Percentiles rank a stretch among this genome's conserved stretches.
Evolutionary conservation across 2,888 invertebrate genomes (phyloP).

Genomic region (Spodoptera picta): DNA sequence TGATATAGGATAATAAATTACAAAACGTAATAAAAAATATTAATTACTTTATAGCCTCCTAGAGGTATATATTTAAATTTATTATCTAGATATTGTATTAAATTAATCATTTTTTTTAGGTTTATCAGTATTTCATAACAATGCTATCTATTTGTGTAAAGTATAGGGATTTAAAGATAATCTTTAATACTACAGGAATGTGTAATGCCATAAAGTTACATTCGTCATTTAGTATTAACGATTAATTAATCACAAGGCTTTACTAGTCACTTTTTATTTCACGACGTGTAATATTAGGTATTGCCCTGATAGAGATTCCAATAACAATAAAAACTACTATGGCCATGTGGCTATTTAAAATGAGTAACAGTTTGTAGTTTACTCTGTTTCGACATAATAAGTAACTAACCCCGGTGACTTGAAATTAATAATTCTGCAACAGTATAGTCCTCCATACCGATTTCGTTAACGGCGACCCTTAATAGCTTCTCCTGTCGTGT

Average conservation of each 20-base stretch:
- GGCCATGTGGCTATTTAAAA: not conserved
- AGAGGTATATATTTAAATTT: conserved; percentile 5
- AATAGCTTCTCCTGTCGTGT: too few relatives aligned
- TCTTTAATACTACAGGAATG: conserved; percentile 21
- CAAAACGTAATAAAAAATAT: not conserved
- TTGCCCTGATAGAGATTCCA: too few relatives aligned
- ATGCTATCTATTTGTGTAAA: conserved; percentile 23
- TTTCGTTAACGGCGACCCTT: too few relatives aligned
- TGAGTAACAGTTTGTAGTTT: not conserved
- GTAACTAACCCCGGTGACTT: too few relatives aligned
- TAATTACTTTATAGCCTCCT: not conserved
- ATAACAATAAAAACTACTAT: too few relatives aligned
- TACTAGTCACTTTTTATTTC: conserved; percentile 4
- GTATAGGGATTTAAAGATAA: conserved; percentile 37
- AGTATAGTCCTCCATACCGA: too few relatives aligned
- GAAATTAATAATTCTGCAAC: too few relatives aligned
- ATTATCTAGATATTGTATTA: conserved; percentile 5
- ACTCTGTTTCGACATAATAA: too few relatives aligned
- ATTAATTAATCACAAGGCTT: conserved; percentile 19
- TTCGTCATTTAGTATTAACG: conserved; percentile 2
- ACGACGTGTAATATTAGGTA: conserved; percentile 1
- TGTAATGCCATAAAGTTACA: conserved; percentile 16
- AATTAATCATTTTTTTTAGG: conserved; percentile 13
- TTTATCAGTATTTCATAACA: conserved; percentile 15
- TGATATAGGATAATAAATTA: conserved; percentile 13